Base-by-base conservation (phyloP, 2,113 vertebrate genomes). In the Chlamydotis undulata region DNA sequence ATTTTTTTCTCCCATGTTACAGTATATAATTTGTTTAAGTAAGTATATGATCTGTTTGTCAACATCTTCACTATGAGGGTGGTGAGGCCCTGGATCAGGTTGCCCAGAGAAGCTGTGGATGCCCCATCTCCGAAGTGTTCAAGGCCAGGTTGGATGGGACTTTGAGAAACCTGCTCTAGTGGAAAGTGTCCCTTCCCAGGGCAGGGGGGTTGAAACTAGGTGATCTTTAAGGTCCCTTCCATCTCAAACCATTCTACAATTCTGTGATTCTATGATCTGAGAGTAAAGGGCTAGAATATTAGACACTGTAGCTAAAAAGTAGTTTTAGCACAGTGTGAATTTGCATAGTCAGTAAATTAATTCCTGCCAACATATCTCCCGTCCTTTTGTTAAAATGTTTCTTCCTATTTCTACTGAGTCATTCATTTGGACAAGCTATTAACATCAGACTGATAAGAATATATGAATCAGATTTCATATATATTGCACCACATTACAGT, bases 401-500 rank as follows among this genome's bases (percentile, higher is more conserved):
- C 55, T 76, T 95, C 29, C 31, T 9, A 64, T 75, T 94, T 84
- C 31, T 26, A 95, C 16, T 11, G 25, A 68, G 17, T 88, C 25
- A 50, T 74, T 92, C n/a, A 73, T 67, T 67, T 90, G 7, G 26
- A 39, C 53, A 79, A 92, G 18, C 37, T 86, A 78, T 79, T 91
- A 90, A 64, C 64, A 90, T 74, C n/a, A 85, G 39, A 59, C 14
- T 57, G 23, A 71, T 64, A 86, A 3, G 33, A 88, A 74, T 74
- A 11, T 37, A 65, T 61, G 56, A 41, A 21, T 85, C 88, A 93
- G 49, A 92, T 95, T 92, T 91, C 60, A 87, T 81, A 87, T 67
- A 56, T 39, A 91, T 55, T 77, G 90, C 64, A 83, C 73, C 87
- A 90, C 70, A 91, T 94, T 80, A 84, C 77, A 93, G 79, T 93